Evolutionary conservation across 1,140 invertebrate species (phyloP).

Genomic region (Bombus breviceps): DNA sequence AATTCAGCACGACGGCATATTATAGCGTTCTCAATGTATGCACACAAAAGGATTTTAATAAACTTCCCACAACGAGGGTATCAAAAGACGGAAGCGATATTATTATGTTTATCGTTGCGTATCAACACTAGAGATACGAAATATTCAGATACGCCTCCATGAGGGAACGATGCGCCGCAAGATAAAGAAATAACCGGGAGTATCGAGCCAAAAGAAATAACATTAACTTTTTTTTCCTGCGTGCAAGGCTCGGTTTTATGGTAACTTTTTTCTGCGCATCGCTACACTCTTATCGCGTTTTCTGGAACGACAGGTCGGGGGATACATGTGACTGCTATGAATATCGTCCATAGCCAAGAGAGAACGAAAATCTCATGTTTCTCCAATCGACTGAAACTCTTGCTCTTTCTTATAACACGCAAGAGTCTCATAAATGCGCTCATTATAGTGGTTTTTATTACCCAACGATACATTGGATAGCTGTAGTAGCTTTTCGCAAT

Average conservation of each 20-base stretch:
- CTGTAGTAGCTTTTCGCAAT: not conserved
- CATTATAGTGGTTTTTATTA: not conserved
- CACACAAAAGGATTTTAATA: slow-evolving; percentile 44
- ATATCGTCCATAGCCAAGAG: slow-evolving; percentile 20
- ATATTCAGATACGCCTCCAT: slow-evolving; percentile 17
- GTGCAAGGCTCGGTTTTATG: slow-evolving; percentile 28
- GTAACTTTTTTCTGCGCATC: slow-evolving; percentile 24
- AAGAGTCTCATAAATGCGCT: slow-evolving; percentile 7
- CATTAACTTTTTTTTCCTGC: slow-evolving; percentile 33
- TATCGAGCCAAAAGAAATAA: slow-evolving; percentile 47
- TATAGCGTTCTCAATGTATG: not conserved
- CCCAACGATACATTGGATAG: not conserved
- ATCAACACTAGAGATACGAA: slow-evolving; percentile 33
- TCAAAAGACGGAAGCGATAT: slow-evolving; percentile 35
- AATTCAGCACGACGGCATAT: not conserved
- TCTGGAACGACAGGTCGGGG: slow-evolving; percentile 12
- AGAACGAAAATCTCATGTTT: slow-evolving; percentile 45
- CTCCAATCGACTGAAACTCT: slow-evolving; percentile 42
- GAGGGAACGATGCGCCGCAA: slow-evolving; percentile 3
- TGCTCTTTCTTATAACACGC: slow-evolving; percentile 10
- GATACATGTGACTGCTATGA: slow-evolving; percentile 39
- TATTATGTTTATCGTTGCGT: slow-evolving; percentile 49
- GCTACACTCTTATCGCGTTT: slow-evolving; percentile 48
- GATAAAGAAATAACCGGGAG: slow-evolving; percentile 36
- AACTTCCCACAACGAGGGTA: slow-evolving; percentile 1